Percentiles rank a stretch among this genome's conserved stretches.
Conservation (phyloP, 1,140 invertebrate species). For the Sesamia nonagrioides region DNA sequence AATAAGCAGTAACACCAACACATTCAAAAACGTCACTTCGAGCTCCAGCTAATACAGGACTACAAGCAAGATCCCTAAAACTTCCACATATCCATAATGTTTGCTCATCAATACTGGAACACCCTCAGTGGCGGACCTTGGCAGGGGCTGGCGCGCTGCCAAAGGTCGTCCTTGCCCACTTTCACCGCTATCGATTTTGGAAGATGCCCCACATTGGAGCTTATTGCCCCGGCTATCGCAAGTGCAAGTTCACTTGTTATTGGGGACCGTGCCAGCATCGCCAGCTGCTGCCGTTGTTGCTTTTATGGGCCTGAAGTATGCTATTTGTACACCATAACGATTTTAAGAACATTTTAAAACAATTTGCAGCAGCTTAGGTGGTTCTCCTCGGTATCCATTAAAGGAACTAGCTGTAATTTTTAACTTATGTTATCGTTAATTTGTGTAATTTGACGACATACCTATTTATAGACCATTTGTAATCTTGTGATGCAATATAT, state of each 20-base stretch:
- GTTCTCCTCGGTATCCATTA: no score
- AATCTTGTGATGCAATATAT: not conserved
- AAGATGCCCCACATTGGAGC: slow-evolving; percentile 43
- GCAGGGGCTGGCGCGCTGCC: slow-evolving; percentile 37
- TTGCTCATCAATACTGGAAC: not conserved
- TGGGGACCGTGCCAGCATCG: not conserved
- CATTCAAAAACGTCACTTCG: no score
- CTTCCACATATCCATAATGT: slow-evolving; percentile 5
- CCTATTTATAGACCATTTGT: no score
- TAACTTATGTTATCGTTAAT: no score
- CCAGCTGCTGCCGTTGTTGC: slow-evolving; percentile 7
- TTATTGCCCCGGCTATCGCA: slow-evolving; percentile 32
- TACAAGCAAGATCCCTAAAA: not conserved
- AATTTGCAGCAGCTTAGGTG: not conserved
- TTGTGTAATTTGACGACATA: no score
- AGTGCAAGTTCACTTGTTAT: slow-evolving; percentile 44
- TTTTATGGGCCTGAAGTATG: not conserved
- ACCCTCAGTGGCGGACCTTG: slow-evolving; percentile 43
- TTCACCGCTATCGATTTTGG: slow-evolving; percentile 51
- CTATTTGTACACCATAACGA: not conserved
- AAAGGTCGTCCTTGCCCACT: slow-evolving; percentile 45
- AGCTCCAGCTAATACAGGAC: not conserved
- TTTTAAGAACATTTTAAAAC: not conserved
- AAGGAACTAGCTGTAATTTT: not conserved
- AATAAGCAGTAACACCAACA: no score